Conservation (phyloP, 2,797 vertebrate genomes). For the Anomalospiza imberbis region DNA sequence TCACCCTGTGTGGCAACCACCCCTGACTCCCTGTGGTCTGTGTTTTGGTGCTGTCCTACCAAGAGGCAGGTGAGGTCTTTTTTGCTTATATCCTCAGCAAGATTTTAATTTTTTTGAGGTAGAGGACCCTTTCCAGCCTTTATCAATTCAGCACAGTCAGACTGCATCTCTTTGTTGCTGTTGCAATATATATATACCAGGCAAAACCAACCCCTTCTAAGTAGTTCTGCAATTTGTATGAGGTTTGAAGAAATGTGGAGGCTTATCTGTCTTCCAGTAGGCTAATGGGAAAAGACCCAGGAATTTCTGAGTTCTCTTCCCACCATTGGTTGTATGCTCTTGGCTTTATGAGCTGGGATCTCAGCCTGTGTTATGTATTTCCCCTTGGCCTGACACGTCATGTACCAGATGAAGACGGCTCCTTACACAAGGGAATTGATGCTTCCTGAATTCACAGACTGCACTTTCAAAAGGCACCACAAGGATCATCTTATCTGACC, state of each 20-base stretch:
- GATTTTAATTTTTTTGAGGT: not conserved
- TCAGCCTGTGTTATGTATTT: not conserved
- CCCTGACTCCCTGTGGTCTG: not conserved
- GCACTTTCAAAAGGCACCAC: not conserved
- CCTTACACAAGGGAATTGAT: not conserved
- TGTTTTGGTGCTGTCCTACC: not conserved
- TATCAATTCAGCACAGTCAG: not conserved
- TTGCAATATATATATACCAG: not conserved
- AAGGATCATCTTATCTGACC: slow-evolving; percentile 2
- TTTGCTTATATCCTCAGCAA: not conserved
- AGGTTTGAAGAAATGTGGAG: not conserved
- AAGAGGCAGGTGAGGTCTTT: not conserved
- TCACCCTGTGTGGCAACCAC: not conserved
- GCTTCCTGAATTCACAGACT: slow-evolving; percentile 18
- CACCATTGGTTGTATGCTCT: not conserved
- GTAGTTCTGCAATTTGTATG: not conserved
- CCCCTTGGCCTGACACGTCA: not conserved
- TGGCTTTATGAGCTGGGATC: not conserved
- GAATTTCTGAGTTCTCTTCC: slow-evolving; percentile 35
- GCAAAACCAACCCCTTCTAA: not conserved
- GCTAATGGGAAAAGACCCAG: slow-evolving; percentile 20
- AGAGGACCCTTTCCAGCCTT: not conserved
- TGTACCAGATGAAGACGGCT: not conserved
- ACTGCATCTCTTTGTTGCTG: not conserved
- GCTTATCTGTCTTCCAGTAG: slow-evolving; percentile 22